Base-by-base conservation (phyloP, 2,113 vertebrate genomes). In the Pelodiscus sinensis region DNA sequence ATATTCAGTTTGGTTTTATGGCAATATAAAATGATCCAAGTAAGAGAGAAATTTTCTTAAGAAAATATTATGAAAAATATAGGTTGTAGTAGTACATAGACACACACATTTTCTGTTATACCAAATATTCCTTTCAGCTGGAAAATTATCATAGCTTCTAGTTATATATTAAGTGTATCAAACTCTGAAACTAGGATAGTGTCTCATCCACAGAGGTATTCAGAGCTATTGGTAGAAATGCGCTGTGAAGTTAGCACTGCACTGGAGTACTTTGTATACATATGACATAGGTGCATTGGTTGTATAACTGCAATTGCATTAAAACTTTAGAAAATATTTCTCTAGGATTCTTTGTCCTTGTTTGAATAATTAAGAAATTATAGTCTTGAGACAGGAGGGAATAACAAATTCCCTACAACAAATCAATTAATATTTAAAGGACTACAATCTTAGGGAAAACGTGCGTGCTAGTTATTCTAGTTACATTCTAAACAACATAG, bases 251-350 rank as follows among this genome's bases (percentile, higher is more conserved):
- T 86, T 87, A 68, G 31, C n/a, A 77, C 82, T 89, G 51, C 3
- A 81, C 71, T 25, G 35, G 22, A 60, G 10, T 73, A 21, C 15
- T 8, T 27, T 88, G 84, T 73, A 62, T 71, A n/a, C 24, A 25
- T 50, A 14, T 4, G 9, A 27, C 31, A 84, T 25, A 8, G 54
- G 91, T 92, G 90, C 78, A 29, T 85, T 62, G 56, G 27, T 82
- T 84, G 54, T 83, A 29, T 86, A 60, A 82, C 88, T 62, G 11
- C 71, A 16, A 38, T 94, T 88, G 8, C n/a, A 96, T 94, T 95
- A 96, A 96, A 97, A 79, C 8, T 81, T 55, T 2, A 14, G 6
- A 29, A 88, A 79, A 73, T 13, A 1, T 19, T 1, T 35, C 51
- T 16, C 16, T 35, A 27, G 31, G 4, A 27, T 84, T 8, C 19